phyloP scores from a whole-genome alignment of 2,888 invertebrate genomes.

The Tipula confusa region DNA sequence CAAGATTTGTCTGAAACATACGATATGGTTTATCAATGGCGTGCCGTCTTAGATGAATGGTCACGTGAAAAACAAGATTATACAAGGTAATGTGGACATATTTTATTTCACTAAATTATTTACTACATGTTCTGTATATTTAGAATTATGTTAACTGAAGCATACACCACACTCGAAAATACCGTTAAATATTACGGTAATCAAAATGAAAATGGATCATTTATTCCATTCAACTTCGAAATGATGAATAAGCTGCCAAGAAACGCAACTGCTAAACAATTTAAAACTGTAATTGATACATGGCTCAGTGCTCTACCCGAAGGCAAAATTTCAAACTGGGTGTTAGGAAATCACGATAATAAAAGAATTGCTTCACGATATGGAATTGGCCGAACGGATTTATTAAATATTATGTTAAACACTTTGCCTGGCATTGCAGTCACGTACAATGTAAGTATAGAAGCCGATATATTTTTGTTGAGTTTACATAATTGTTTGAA shows the following conservation, averaged over 20 bases:
- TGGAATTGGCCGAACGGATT: slow-evolving; percentile 52
- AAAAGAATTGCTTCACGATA: slow-evolving; percentile 50
- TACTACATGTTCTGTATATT: neutral
- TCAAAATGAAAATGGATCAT: slow-evolving; percentile 51
- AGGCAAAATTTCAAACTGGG: slow-evolving; percentile 62
- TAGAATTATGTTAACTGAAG: slow-evolving; percentile 59
- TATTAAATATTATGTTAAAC: slow-evolving; percentile 55
- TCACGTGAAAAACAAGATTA: slow-evolving; percentile 47
- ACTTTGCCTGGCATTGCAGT: slow-evolving; percentile 57
- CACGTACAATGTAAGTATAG: slow-evolving; percentile 53
- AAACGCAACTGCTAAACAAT: slow-evolving; percentile 51
- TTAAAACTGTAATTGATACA: slow-evolving; percentile 52
- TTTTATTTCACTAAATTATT: neutral
- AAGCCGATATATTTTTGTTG: neutral
- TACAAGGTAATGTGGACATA: slow-evolving; percentile 49
- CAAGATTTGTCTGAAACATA: slow-evolving; percentile 57
- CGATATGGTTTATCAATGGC: slow-evolving; percentile 63
- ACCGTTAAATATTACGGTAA: slow-evolving; percentile 61
- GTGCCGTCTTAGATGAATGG: slow-evolving; percentile 59
- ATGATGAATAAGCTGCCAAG: slow-evolving; percentile 52
- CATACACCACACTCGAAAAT: slow-evolving; percentile 54
- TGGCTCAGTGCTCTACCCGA: slow-evolving; percentile 60
- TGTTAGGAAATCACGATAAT: slow-evolving; percentile 55
- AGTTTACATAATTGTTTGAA: neutral
- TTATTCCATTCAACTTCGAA: slow-evolving; percentile 65